Evolutionary conservation across 2,888 invertebrate genomes (phyloP).

Genomic region (Laspeyria flexula): DNA sequence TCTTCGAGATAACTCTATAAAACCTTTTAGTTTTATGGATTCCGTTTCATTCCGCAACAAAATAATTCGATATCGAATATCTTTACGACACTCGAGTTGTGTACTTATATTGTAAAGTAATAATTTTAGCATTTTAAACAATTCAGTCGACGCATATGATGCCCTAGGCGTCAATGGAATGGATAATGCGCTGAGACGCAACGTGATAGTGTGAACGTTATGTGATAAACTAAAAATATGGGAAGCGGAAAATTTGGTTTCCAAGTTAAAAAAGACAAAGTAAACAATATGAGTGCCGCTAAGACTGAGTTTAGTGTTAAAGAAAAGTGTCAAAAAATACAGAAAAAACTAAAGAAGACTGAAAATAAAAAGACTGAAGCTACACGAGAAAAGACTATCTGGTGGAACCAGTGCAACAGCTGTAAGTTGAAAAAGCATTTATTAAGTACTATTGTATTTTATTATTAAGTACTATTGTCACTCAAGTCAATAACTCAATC

Average conservation of each 20-base stretch:
- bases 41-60: conserved; percentile 75
- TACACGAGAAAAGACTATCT: conserved; percentile 77
- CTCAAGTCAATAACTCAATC: too few relatives aligned
- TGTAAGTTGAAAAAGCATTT: conserved; percentile 77
- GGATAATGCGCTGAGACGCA: conserved; percentile 50
- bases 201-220: conserved; percentile 45
- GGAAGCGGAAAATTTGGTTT: conserved; percentile 81
- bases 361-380: conserved; percentile 80
- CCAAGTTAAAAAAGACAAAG: conserved; percentile 75
- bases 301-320: conserved; percentile 83
- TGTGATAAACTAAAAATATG: conserved; percentile 71
- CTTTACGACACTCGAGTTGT: conserved; percentile 72
- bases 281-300: conserved; percentile 56
- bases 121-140: conserved; percentile 59
- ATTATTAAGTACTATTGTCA: too few relatives aligned
- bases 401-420: conserved; percentile 83
- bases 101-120: conserved; percentile 59
- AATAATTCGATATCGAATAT: conserved; percentile 77
- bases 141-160: conserved; percentile 50
- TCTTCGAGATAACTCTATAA: conserved; percentile 78
- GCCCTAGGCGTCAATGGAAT: conserved; percentile 55
- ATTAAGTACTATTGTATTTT: too few relatives aligned
- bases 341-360: conserved; percentile 83
- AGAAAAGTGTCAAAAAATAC: conserved; percentile 78
- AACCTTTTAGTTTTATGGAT: conserved; percentile 82